Conservation (phyloP, 1,140 invertebrate genomes). For the Hesperophylax magnus region DNA sequence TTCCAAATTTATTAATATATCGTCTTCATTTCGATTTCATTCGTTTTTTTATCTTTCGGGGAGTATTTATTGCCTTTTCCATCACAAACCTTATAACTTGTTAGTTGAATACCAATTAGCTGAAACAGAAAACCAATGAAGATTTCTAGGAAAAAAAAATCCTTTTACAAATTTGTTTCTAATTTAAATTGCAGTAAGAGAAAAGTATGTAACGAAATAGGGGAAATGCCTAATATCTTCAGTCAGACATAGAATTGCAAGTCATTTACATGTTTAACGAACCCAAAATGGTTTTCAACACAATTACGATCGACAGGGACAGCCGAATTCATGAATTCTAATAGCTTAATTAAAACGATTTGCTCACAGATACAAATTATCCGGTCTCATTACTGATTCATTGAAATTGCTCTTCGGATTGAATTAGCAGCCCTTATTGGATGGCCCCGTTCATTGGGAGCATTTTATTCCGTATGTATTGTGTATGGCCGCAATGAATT, state of each 20-base stretch:
- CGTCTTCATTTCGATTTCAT: no score
- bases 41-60: no score
- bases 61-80: no score
- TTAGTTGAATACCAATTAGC: no score
- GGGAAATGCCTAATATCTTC: neutral
- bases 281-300: conserved; percentile 11
- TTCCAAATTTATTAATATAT: no score
- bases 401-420: conserved; percentile 44
- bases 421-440: conserved; percentile 48
- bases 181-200: no score
- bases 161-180: no score
- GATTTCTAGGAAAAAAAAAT: no score
- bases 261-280: conserved; percentile 40
- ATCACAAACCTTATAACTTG: no score
- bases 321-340: conserved; percentile 53
- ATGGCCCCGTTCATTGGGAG: neutral
- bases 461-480: conserved; percentile 37
- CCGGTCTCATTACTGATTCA: conserved; percentile 44
- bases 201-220: neutral
- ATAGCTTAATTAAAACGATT: conserved; percentile 55
- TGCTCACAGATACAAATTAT: conserved; percentile 54
- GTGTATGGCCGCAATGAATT: conserved; percentile 28
- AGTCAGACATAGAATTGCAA: conserved; percentile 10
- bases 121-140: no score
- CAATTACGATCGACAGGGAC: conserved; percentile 35